Evolutionary conservation across 2,888 invertebrate species (phyloP).

Genomic region (Brachypterus glaber): DNA sequence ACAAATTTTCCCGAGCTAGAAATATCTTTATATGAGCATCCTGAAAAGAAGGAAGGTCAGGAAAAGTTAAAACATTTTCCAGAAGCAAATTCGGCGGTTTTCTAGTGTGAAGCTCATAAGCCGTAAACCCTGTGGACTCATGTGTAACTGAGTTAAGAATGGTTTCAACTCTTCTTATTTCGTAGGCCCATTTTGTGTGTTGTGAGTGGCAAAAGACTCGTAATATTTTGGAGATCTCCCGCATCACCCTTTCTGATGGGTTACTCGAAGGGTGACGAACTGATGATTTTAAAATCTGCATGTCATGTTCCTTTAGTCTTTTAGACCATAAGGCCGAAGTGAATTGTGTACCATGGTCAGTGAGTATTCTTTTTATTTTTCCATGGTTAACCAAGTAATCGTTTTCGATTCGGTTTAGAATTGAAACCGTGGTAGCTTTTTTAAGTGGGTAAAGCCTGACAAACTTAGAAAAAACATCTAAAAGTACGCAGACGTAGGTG

Average conservation of each 20-base stretch:
- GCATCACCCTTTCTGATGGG: slow-evolving; percentile 22
- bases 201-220: slow-evolving; percentile 15
- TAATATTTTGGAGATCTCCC: slow-evolving; percentile 19
- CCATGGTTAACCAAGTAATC: slow-evolving; percentile 7
- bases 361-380: slow-evolving; percentile 8
- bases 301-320: slow-evolving; percentile 6
- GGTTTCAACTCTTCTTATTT: too few species aligned
- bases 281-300: slow-evolving; percentile 12
- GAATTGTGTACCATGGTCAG: slow-evolving; percentile 15
- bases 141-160: too few species aligned
- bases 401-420: slow-evolving; percentile 9
- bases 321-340: slow-evolving; percentile 14
- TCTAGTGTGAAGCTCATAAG: too few species aligned
- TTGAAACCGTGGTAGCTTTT: slow-evolving; percentile 9
- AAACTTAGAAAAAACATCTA: slow-evolving; percentile 13
- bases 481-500: slow-evolving; percentile 8
- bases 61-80: too few species aligned
- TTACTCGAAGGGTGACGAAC: slow-evolving; percentile 23
- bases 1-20: too few species aligned
- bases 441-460: slow-evolving; percentile 13
- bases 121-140: too few species aligned
- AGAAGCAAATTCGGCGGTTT: too few species aligned
- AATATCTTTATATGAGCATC: too few species aligned
- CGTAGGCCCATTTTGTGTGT: slow-evolving; percentile 21
- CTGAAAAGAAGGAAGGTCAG: too few species aligned